Percentiles rank a stretch among this genome's conserved stretches.
Evolutionary conservation across 2,797 vertebrate species (phyloP).

Genomic region (Aratinga solstitialis): DNA sequence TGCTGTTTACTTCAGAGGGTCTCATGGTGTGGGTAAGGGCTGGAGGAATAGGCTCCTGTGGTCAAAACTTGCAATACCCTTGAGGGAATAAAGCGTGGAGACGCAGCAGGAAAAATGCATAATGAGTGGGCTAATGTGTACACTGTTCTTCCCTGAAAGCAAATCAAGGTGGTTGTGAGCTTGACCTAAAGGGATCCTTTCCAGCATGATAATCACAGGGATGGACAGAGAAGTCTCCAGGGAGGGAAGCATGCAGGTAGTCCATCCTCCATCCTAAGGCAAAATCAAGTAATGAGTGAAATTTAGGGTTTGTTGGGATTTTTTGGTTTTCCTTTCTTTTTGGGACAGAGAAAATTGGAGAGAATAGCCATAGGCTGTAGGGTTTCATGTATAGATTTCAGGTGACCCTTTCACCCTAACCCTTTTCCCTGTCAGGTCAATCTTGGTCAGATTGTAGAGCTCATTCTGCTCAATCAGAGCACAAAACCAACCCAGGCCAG

Average conservation of each 20-base stretch:
- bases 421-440: not conserved
- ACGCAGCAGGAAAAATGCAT: not conserved
- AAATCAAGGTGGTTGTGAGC: not conserved
- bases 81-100: not conserved
- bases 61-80: not conserved
- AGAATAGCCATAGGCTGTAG: not conserved
- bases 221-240: not conserved
- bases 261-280: not conserved
- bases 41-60: not conserved
- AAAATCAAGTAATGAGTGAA: not conserved
- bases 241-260: not conserved
- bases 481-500: not conserved
- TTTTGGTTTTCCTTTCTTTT: not conserved
- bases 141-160: not conserved
- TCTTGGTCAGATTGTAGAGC: not conserved
- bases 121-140: not conserved
- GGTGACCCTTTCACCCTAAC: not conserved
- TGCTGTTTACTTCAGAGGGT: not conserved
- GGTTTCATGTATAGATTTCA: not conserved
- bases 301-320: not conserved
- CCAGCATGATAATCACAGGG: not conserved
- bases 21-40: not conserved
- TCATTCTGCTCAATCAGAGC: not conserved
- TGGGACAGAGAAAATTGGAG: not conserved
- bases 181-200: constrained; percentile 20